Evolutionary conservation across 2,113 vertebrate species (phyloP).

Genomic region (Ictalurus furcatus): DNA sequence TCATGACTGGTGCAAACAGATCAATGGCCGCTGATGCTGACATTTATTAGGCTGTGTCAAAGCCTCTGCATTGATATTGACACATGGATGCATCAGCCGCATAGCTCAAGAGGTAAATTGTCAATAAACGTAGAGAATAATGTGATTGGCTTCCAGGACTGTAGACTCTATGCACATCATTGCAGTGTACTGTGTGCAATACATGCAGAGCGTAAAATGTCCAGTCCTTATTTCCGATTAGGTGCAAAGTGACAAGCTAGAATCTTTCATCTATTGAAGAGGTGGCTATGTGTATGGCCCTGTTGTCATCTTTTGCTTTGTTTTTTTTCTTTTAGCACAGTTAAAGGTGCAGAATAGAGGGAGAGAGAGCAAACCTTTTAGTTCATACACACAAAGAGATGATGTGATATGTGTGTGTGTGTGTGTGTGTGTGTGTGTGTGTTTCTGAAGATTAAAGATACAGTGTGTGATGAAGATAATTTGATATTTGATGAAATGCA

Average conservation of each 20-base stretch:
- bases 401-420: neutral
- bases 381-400: conserved; percentile 11
- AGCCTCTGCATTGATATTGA: conserved; percentile 53
- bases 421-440: neutral
- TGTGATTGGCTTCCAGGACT: conserved; percentile 28
- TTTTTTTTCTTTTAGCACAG: neutral
- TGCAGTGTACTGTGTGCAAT: conserved; percentile 6
- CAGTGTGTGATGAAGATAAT: neutral
- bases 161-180: conserved; percentile 19
- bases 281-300: neutral
- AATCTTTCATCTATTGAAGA: conserved; percentile 5
- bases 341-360: conserved; percentile 18
- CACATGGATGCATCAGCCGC: conserved; percentile 45
- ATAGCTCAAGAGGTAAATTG: conserved; percentile 38
- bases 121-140: conserved; percentile 50
- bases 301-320: conserved; percentile 17
- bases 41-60: conserved; percentile 54
- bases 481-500: neutral
- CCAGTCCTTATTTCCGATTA: conserved; percentile 22
- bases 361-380: conserved; percentile 3
- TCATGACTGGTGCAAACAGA: conserved; percentile 46
- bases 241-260: neutral
- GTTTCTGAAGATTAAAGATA: neutral
- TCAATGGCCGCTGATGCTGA: conserved; percentile 53
- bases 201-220: conserved; percentile 5